Percentiles rank a stretch among this genome's conserved stretches.
Conservation (phyloP, 2,888 invertebrate genomes). For the Mesochorus sp. region DNA sequence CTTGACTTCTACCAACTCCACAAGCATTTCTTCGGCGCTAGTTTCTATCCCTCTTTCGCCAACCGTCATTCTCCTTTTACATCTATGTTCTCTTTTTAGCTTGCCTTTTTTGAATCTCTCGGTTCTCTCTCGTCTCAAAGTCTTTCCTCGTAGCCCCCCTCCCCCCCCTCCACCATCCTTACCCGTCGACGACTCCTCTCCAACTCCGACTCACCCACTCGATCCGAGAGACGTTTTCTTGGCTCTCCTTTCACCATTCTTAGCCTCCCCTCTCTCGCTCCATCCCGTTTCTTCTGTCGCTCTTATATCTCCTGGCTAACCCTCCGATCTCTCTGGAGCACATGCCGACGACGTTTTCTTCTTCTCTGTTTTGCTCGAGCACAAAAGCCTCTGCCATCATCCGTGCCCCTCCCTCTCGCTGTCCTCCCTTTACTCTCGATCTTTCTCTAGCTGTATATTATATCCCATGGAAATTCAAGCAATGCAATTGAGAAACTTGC, state of each 20-base stretch:
- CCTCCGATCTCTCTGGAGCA: constrained; percentile 50
- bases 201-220: constrained; percentile 43
- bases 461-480: constrained; percentile 66
- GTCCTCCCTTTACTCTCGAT: constrained; percentile 69
- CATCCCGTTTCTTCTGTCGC: constrained; percentile 1
- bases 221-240: constrained; percentile 50
- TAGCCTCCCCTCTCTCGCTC: constrained; percentile 62
- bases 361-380: constrained; percentile 47
- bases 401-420: constrained; percentile 60
- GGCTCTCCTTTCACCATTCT: constrained; percentile 61
- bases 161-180: constrained; percentile 61
- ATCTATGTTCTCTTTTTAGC: constrained; percentile 35
- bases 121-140: constrained; percentile 48
- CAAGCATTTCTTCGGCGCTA: constrained; percentile 59
- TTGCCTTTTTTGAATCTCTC: constrained; percentile 53
- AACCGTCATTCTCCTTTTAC: constrained; percentile 26
- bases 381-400: constrained; percentile 68
- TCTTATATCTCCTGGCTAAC: constrained; percentile 59
- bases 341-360: constrained; percentile 64
- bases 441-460: constrained; percentile 57
- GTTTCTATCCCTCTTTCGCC: constrained; percentile 34
- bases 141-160: no score
- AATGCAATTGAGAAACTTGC: constrained; percentile 60
- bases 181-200: constrained; percentile 62
- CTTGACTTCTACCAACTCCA: constrained; percentile 73